Evolutionary conservation across 2,888 invertebrate genomes (phyloP).

Genomic region (Arge pagana): DNA sequence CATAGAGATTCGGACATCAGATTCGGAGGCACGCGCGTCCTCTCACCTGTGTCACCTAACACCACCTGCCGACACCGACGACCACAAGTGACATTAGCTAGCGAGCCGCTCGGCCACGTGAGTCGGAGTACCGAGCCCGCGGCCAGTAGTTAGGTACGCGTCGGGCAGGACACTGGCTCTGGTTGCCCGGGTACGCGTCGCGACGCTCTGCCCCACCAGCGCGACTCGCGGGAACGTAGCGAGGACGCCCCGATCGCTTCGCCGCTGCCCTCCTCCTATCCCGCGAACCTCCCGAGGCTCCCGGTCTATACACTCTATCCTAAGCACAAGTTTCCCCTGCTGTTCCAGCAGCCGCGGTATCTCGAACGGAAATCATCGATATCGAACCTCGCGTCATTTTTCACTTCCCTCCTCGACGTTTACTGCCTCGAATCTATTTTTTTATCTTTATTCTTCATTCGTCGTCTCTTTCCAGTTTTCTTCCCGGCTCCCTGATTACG

Average conservation of each 20-base stretch:
- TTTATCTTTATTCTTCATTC: too few species aligned
- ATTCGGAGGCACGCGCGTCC: too few species aligned
- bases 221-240: conserved; percentile 13
- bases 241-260: conserved; percentile 25
- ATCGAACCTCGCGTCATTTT: too few species aligned
- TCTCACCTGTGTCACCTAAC: conserved; percentile 13
- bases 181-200: conserved; percentile 38
- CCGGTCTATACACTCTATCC: conserved; percentile 6
- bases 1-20: too few species aligned
- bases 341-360: conserved; percentile 10
- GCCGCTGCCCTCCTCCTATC: conserved; percentile 24
- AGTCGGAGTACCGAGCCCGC: conserved; percentile 19
- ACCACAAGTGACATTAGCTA: conserved; percentile 16
- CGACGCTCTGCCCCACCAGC: conserved; percentile 24
- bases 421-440: too few species aligned
- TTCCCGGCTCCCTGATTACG: too few species aligned
- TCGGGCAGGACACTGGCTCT: conserved; percentile 43
- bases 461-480: too few species aligned
- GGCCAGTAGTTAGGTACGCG: conserved; percentile 32
- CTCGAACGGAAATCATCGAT: too few species aligned
- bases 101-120: conserved; percentile 16
- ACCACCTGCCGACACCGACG: too few species aligned
- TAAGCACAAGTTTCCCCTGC: background rate
- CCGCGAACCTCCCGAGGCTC: conserved; percentile 13
- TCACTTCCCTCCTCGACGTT: too few species aligned